A percentile compares a stretch with the other conserved stretches of the same genome.
phyloP scores from a whole-genome alignment of 2,888 invertebrate genomes.

The Danaus chrysippus region DNA sequence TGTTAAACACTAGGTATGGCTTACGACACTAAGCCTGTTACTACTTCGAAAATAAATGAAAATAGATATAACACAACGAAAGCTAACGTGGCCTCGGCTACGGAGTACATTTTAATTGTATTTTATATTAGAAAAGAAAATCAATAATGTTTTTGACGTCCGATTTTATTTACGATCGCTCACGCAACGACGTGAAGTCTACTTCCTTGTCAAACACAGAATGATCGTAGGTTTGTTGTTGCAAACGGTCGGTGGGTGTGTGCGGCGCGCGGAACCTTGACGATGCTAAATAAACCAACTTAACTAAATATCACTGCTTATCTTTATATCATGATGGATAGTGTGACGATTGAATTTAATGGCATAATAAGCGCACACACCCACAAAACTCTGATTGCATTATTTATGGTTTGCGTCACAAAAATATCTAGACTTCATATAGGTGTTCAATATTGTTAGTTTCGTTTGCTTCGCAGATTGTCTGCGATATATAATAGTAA shows the following conservation, averaged over 20 bases:
- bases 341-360: conserved; percentile 20
- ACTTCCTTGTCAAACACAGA: conserved; percentile 51
- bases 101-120: conserved; percentile 64
- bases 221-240: conserved; percentile 46
- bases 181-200: conserved; percentile 52
- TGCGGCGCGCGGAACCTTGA: conserved; percentile 56
- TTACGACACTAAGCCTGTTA: conserved; percentile 67
- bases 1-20: conserved; percentile 37
- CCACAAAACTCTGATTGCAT: conserved; percentile 35
- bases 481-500: too few species aligned
- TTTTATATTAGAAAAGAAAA: conserved; percentile 23
- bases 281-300: conserved; percentile 39
- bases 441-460: too few species aligned
- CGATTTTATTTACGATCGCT: conserved; percentile 29
- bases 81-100: conserved; percentile 72
- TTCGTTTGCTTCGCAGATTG: too few species aligned
- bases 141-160: conserved; percentile 21
- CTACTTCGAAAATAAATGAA: conserved; percentile 71
- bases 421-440: conserved; percentile 25
- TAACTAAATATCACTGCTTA: conserved; percentile 33
- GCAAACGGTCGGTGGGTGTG: conserved; percentile 50
- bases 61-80: conserved; percentile 69
- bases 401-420: conserved; percentile 32
- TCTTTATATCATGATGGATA: conserved; percentile 17
- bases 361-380: conserved; percentile 33